phyloP scores from a whole-genome alignment of 92 coral and sea anemone genomes.

The Phymanthus crucifer region DNA sequence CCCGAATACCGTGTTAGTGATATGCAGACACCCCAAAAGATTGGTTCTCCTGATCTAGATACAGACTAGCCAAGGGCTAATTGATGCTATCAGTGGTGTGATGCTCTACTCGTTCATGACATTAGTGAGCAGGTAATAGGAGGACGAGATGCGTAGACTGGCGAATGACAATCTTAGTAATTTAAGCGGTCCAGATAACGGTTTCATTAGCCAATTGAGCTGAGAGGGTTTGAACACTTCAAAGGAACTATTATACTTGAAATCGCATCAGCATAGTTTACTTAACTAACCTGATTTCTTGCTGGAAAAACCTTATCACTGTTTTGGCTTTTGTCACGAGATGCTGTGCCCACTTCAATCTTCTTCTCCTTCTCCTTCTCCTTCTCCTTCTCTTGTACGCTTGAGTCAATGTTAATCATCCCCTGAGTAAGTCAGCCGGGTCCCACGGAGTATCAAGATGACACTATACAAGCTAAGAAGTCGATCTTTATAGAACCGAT shows the following conservation, averaged over 20 bases:
- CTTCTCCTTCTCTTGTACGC: too few relatives aligned
- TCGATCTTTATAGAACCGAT: too few relatives aligned
- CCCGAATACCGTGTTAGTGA: slow-evolving; percentile 15
- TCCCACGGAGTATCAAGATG: too few relatives aligned
- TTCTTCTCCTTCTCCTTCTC: too few relatives aligned
- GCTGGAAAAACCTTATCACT: too few relatives aligned
- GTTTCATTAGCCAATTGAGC: background rate
- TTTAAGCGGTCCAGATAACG: slow-evolving; percentile 1
- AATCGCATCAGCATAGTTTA: background rate
- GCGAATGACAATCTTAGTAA: background rate
- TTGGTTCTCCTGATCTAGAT: background rate
- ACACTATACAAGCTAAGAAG: too few relatives aligned
- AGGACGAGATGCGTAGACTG: background rate
- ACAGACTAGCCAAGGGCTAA: slow-evolving; percentile 9
- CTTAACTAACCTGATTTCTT: background rate
- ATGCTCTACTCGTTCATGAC: background rate
- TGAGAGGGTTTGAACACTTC: background rate
- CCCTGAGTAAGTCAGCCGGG: too few relatives aligned
- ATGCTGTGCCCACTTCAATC: too few relatives aligned
- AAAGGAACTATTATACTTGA: background rate
- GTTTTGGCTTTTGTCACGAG: too few relatives aligned
- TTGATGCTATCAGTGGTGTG: background rate
- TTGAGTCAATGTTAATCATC: too few relatives aligned
- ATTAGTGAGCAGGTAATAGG: background rate
- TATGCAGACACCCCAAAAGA: background rate